A percentile compares a stretch with the other conserved stretches of the same genome.
Evolutionary conservation across 2,888 invertebrate genomes (phyloP).

Genomic region (Seira ritae): DNA sequence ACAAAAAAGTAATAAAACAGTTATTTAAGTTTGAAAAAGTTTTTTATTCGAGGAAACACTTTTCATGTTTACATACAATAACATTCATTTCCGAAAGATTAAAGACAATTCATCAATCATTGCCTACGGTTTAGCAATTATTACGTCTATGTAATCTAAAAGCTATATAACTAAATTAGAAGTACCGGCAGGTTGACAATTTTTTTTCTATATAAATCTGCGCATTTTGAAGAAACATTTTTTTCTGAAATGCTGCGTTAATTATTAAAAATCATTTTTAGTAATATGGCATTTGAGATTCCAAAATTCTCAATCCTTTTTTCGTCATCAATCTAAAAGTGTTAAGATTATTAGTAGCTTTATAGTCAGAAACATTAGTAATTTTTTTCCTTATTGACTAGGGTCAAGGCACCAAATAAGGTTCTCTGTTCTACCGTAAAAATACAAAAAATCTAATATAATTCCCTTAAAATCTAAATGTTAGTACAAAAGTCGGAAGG

Average conservation of each 20-base stretch:
- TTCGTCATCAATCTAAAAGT: conserved; percentile 56
- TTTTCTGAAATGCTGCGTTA: too few relatives aligned
- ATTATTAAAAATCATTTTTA: not conserved
- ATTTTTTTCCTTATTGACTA: conserved; percentile 66
- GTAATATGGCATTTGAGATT: conserved; percentile 69
- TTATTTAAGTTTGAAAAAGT: conserved; percentile 9
- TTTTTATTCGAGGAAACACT: conserved; percentile 8
- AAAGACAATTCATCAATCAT: conserved; percentile 12
- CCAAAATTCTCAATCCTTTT: conserved; percentile 46
- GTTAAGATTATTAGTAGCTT: not conserved
- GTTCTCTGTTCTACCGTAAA: conserved; percentile 54
- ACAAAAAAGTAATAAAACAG: not conserved
- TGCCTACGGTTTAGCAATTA: not conserved
- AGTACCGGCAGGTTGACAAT: not conserved
- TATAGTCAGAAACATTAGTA: conserved; percentile 58
- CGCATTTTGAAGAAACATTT: not conserved
- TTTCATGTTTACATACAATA: not conserved
- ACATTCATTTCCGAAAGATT: not conserved
- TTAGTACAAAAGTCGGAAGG: too few relatives aligned
- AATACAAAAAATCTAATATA: conserved; percentile 35
- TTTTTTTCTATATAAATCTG: too few relatives aligned
- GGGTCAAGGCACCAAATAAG: conserved; percentile 71
- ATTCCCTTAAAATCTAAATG: too few relatives aligned
- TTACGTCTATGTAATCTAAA: too few relatives aligned
- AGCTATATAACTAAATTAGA: too few relatives aligned